These are phyloP conservation scores for Epistrophella euchroma DNA, from an alignment of 2,888 invertebrate genomes.

Conservation along the genomic window DNA sequence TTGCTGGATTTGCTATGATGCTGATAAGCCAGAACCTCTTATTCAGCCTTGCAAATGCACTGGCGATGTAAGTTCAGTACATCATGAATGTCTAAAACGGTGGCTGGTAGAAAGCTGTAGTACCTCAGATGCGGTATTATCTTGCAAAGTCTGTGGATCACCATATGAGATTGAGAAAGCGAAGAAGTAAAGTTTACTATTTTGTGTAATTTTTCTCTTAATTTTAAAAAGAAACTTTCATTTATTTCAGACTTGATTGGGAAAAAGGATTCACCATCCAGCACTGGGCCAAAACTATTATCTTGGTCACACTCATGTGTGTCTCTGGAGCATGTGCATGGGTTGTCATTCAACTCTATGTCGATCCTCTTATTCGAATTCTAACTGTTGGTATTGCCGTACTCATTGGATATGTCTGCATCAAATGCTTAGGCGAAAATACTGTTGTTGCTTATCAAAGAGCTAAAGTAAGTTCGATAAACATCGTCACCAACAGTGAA, in stretches of 20 bases:
- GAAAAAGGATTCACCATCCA: constrained; percentile 92
- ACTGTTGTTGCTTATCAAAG: constrained; percentile 95
- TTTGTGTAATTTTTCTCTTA: neutral
- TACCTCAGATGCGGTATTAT: constrained; percentile 88
- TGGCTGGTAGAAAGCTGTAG: constrained; percentile 95
- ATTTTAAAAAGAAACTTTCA: neutral
- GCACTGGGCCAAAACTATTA: constrained; percentile 93
- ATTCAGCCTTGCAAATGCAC: constrained; percentile 96
- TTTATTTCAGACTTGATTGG: constrained; percentile 88
- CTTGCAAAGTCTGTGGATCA: constrained; percentile 94
- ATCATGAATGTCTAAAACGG: constrained; percentile 94
- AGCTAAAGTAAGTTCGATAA: constrained; percentile 94
- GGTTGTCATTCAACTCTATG: constrained; percentile 91
- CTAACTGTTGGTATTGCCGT: constrained; percentile 92
- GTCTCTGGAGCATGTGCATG: constrained; percentile 91
- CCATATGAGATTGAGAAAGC: constrained; percentile 92
- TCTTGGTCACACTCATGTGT: constrained; percentile 91
- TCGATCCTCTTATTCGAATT: constrained; percentile 91
- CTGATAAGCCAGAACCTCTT: constrained; percentile 90
- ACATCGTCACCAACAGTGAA: constrained; percentile 86
- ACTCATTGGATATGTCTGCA: constrained; percentile 92
- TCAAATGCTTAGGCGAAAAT: constrained; percentile 94
- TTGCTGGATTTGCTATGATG: constrained; percentile 98
- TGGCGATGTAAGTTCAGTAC: constrained; percentile 96
- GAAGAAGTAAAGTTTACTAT: constrained; percentile 85